Evolutionary conservation across 1,140 invertebrate species (phyloP), one percentile per base, ranked within the genome.

Genomic region (Drosophila mauritiana): DNA sequence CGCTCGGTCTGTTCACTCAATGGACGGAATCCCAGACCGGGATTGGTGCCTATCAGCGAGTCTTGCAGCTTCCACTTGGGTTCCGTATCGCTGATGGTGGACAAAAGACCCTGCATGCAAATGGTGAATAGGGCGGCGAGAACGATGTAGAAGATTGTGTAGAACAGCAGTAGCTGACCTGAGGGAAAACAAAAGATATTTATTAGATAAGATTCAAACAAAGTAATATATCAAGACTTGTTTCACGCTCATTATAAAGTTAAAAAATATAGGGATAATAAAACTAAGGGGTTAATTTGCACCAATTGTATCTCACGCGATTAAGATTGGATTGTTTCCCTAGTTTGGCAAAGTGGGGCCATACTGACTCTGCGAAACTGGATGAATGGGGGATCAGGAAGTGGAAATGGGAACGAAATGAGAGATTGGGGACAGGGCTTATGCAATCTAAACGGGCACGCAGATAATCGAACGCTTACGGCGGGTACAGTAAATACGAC

Each of bases 21-120:
- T 0, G 98, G 98, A 54, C 97, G 94, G 92, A 97, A 98, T 39
- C 97, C 98, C 86, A 99, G 93, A 22, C 97, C 97, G 80, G 98
- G 97, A 94, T 97, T 98, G 43, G 95, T 95, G 91, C 97, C 97
- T 76, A 98, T 97, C 40, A 98, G 91, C 53, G 97, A 97, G 2
- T 94, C 93, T 0, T 95, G 94, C 49, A 97, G 92, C 72, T 94
- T 94, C 93, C 95, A 97, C 85, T 94, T 96, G 0, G 98, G 97
- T 78, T 93, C 93, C 12, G 95, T 92, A 0, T 95, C 91, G 72
- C 96, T 94, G 27, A 98, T 82, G 0, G 96, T 96, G 12, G 95
- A 93, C 62, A 97, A 94, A 37, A 98, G 93, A 3, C 95, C 95
- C 57, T 96, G 95, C 94, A 98, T 95, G 92, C 97, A 97, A 31